phyloP scores from a whole-genome alignment of 2,797 vertebrate genomes.

The Micrastur ruficollis region DNA sequence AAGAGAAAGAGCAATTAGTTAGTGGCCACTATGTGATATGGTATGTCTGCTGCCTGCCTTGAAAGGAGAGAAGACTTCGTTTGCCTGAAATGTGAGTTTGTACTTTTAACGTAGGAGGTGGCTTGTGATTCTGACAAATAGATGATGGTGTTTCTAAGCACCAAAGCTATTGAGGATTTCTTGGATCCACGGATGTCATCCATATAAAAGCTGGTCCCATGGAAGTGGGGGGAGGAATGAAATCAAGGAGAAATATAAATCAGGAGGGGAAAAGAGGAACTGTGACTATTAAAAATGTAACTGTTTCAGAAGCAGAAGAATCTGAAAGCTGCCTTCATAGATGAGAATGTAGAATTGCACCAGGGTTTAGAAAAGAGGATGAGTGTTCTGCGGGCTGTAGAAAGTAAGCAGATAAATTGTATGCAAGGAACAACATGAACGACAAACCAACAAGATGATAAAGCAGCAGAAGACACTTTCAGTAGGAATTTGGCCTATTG shows the following conservation, averaged over 20 bases:
- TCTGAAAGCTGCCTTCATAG: background rate
- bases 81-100: background rate
- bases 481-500: background rate
- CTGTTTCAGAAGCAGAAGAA: background rate
- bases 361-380: background rate
- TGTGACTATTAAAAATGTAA: background rate
- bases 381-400: background rate
- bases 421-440: background rate
- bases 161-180: background rate
- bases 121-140: background rate
- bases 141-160: background rate
- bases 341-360: background rate
- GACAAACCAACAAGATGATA: background rate
- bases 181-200: background rate
- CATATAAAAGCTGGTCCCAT: background rate
- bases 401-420: background rate
- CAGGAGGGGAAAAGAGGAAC: background rate
- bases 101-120: background rate
- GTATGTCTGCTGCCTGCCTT: background rate
- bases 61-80: background rate
- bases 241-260: background rate
- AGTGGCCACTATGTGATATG: background rate
- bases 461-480: background rate
- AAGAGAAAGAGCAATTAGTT: background rate
- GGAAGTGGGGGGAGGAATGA: background rate